Percentiles rank a stretch among this genome's conserved stretches.
Evolutionary conservation across 2,797 vertebrate genomes (phyloP).

Genomic region (Falco biarmicus): DNA sequence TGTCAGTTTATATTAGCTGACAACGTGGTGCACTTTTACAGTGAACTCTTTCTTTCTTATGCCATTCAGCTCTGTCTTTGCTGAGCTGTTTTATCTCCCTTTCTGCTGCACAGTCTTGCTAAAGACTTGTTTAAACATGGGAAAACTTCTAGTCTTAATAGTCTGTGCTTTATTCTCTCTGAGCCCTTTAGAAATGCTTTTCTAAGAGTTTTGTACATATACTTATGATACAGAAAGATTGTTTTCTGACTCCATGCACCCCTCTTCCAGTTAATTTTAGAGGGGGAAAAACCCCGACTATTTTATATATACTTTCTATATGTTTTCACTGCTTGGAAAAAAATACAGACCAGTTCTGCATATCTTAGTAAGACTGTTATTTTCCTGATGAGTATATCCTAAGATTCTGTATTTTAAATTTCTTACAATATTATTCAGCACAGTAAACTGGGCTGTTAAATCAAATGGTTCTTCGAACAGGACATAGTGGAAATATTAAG

Average conservation of each 20-base stretch:
- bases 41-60: background rate
- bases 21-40: background rate
- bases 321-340: background rate
- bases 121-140: fast-evolving
- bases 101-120: background rate
- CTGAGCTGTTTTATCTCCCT: background rate
- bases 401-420: background rate
- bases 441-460: background rate
- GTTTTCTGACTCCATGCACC: background rate
- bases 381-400: background rate
- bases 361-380: background rate
- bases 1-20: background rate
- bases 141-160: background rate
- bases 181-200: background rate
- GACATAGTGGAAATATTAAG: background rate
- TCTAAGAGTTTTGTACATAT: background rate
- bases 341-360: background rate
- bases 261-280: background rate
- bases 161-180: background rate
- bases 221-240: background rate
- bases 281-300: background rate
- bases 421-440: background rate
- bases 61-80: background rate
- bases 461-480: background rate
- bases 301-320: background rate